Percentiles rank a stretch among this genome's conserved stretches.
Evolutionary conservation across 1,140 invertebrate genomes (phyloP).

Genomic region (Heliconius himera): DNA sequence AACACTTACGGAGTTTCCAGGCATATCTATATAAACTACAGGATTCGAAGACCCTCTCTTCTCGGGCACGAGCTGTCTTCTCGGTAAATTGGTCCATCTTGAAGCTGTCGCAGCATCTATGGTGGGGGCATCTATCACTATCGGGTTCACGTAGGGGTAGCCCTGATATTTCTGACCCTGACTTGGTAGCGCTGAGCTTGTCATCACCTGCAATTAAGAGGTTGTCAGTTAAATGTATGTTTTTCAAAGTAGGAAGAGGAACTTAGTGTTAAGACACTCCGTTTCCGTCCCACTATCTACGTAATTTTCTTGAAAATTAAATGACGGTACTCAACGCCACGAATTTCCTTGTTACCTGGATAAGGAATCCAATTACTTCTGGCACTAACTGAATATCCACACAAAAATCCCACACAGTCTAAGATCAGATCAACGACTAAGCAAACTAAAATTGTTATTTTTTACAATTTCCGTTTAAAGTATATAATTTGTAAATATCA

Average conservation of each 20-base stretch:
- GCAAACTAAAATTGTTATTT: too few relatives aligned
- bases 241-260: background rate
- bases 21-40: conserved; percentile 24
- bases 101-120: conserved; percentile 45
- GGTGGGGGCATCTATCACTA: conserved; percentile 47
- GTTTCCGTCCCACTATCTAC: background rate
- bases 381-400: too few relatives aligned
- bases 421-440: too few relatives aligned
- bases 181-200: background rate
- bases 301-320: too few relatives aligned
- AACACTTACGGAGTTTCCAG: conserved; percentile 1
- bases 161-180: conserved; percentile 52
- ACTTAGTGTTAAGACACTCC: background rate
- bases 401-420: too few relatives aligned
- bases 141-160: conserved; percentile 57
- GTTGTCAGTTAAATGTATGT: too few relatives aligned
- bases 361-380: too few relatives aligned
- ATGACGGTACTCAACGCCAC: too few relatives aligned
- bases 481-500: too few relatives aligned
- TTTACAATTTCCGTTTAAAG: too few relatives aligned
- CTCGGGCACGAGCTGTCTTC: conserved; percentile 33
- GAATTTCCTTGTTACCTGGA: too few relatives aligned
- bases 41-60: conserved; percentile 8
- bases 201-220: conserved; percentile 25
- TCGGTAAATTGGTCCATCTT: conserved; percentile 53